phyloP scores from a whole-genome alignment of 1,140 invertebrate species.

The Carposina sasakii region DNA sequence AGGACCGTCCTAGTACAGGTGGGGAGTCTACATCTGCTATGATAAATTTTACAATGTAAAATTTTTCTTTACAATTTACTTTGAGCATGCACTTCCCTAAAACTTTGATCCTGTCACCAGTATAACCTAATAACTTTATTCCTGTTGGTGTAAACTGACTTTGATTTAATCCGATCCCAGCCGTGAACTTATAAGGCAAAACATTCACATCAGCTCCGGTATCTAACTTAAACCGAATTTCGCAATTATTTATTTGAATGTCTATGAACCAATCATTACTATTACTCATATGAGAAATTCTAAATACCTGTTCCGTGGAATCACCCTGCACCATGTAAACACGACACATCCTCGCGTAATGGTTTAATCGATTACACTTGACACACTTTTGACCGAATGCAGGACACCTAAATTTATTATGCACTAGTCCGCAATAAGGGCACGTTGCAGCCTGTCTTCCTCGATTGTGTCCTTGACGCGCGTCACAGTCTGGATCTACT shows the following conservation, averaged over 20 bases:
- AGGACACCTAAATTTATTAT: no score
- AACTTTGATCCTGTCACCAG: constrained; percentile 1
- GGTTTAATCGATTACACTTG: no score
- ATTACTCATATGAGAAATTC: not conserved
- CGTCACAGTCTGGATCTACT: no score
- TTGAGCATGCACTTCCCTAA: constrained; percentile 10
- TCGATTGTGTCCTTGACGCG: no score
- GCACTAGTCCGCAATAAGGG: no score
- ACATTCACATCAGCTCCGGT: constrained; percentile 12
- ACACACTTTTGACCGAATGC: no score
- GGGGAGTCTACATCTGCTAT: constrained; percentile 4
- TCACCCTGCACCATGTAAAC: not conserved
- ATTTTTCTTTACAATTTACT: constrained; percentile 1
- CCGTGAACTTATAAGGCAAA: not conserved
- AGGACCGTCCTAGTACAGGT: constrained; percentile 5
- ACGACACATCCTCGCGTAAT: no score
- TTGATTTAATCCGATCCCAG: not conserved
- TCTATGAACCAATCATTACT: constrained; percentile 8
- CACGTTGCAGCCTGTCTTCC: no score
- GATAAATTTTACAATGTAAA: constrained; percentile 2
- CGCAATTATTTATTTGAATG: not conserved
- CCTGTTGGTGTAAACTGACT: not conserved
- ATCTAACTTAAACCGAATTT: constrained; percentile 8
- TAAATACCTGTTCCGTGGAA: constrained; percentile 8
- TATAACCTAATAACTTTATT: constrained; percentile 6